Base-by-base conservation (phyloP, 2,888 invertebrate genomes). In the Stenoptilia bipunctidactyla region DNA sequence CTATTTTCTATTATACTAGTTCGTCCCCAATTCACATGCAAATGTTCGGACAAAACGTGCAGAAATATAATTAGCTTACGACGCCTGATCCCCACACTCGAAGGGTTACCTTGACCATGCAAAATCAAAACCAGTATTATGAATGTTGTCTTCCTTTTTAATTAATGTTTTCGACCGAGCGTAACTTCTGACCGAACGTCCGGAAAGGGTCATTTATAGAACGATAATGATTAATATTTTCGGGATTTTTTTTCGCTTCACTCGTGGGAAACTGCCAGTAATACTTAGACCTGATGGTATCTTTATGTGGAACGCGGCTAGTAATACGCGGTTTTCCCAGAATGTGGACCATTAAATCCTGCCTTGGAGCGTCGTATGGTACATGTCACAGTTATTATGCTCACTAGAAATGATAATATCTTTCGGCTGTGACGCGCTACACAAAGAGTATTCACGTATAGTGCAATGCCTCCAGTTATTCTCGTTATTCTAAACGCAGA, bases 301-400 rank as follows among this genome's bases (percentile, higher is more conserved):
- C 80, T 79, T 75, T 70, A 77, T 69, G 71, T 63, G 52, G 53
- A 58, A 49, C 56, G 61, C 62, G 61, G 70, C 63, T 66, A 66
- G 66, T 61, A 56, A 62, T 66, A 58, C 63, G 59, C 61, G 58
- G 67, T 69, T 80, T 82, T 82, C 80, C 73, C 68, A 65, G 80
- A 80, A 79, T 61, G 55, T 61, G 60, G 60, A 65, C 77, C 74
- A 82, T 83, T 79, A 82, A 61, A 59, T 60, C 60, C 65, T 65
- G 70, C 67, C 62, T 66, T 69, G 66, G 67, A 68, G 66, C 68
- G 59, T 68, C 69, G 69, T 75, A 77, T 62, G 72, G 64, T 60
- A 71, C 79, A 80, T 76, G 79, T 79, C 80, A 82, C 82, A 79
- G 80, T 80, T 82, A 80, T 80, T 77, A 80, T 72, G 69, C 68